Conservation (phyloP, 2,113 vertebrate genomes). For the Neotoma lepida region DNA sequence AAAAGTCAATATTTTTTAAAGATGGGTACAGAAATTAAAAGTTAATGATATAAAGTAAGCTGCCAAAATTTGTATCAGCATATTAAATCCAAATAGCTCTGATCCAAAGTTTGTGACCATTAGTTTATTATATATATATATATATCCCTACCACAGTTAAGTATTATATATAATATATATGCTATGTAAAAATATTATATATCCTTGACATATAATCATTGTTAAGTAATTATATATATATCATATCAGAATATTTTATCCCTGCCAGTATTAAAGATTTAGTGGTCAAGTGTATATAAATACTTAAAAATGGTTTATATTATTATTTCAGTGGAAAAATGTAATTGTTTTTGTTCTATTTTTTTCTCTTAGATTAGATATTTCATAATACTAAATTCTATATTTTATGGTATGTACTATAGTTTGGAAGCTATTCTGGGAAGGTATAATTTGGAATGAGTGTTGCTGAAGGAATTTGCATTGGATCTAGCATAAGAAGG, state of each 20-base stretch:
- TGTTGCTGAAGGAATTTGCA: constrained; percentile 7
- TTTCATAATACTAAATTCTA: not conserved
- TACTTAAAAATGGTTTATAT: constrained; percentile 3
- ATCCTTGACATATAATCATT: not conserved
- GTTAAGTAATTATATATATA: not conserved
- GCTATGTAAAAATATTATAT: not conserved
- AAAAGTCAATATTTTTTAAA: not conserved
- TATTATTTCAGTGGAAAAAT: not conserved
- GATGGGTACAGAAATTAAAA: not conserved
- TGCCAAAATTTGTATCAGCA: not conserved
- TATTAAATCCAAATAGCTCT: not conserved
- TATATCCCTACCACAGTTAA: not conserved
- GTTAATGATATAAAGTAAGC: not conserved
- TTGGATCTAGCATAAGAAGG: not conserved
- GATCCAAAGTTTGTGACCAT: not conserved
- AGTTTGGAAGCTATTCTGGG: not conserved
- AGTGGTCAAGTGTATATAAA: not conserved
- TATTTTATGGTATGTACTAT: not conserved
- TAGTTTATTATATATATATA: not conserved
- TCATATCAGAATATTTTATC: not conserved
- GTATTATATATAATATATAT: not conserved
- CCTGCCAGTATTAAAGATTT: not conserved
- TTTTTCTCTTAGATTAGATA: constrained; percentile 18
- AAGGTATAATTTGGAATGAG: not conserved
- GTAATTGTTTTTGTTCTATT: not conserved